A percentile compares a stretch with the other conserved stretches of the same genome.
Conservation (phyloP, 92 coral and sea anemone genomes). For the Palythoa grandiflora region DNA sequence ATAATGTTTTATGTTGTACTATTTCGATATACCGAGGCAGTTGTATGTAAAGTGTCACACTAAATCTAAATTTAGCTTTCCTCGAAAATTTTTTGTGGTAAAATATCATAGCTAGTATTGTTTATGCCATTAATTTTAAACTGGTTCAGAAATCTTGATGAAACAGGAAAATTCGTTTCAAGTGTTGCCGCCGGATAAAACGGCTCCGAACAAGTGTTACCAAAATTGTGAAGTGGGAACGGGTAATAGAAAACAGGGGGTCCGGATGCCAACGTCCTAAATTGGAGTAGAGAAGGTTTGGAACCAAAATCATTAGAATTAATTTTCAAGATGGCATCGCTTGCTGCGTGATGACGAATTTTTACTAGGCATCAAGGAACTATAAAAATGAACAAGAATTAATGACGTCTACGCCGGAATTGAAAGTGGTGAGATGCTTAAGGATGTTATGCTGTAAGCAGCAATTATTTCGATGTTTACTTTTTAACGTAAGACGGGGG, state of each 20-base stretch:
- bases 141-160: too few species aligned
- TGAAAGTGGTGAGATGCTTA: slow-evolving; percentile 21
- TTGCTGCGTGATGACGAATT: slow-evolving; percentile 11
- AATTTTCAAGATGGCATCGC: slow-evolving; percentile 22
- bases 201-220: too few species aligned
- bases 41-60: too few species aligned
- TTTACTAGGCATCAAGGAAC: background rate
- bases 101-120: too few species aligned
- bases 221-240: background rate
- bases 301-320: background rate
- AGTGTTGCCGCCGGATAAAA: too few species aligned
- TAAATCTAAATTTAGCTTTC: too few species aligned
- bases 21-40: too few species aligned
- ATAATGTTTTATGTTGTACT: too few species aligned
- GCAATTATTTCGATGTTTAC: slow-evolving; percentile 20
- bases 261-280: slow-evolving; percentile 24
- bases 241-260: slow-evolving; percentile 8
- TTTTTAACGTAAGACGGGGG: background rate
- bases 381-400: slow-evolving; percentile 31
- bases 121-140: too few species aligned
- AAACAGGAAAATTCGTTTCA: too few species aligned
- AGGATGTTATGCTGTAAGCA: slow-evolving; percentile 10
- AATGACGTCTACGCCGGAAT: slow-evolving; percentile 15
- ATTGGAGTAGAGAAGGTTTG: slow-evolving; percentile 2
- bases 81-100: too few species aligned